These are phyloP conservation scores for Rhynchomys soricoides DNA, from an alignment of 2,113 vertebrate species.

Conservation along the genomic window DNA sequence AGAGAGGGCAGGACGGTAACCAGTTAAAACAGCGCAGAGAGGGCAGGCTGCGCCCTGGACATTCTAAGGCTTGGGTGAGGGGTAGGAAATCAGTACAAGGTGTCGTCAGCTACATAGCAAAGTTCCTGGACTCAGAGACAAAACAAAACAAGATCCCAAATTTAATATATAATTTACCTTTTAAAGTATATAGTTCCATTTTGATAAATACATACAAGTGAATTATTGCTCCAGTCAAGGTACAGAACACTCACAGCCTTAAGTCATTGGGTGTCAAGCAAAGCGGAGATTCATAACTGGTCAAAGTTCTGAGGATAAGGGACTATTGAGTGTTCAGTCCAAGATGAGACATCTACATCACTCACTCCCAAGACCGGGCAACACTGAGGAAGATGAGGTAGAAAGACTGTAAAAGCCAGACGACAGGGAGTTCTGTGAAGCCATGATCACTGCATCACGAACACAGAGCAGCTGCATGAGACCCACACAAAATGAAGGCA, in stretches of 20 bases:
- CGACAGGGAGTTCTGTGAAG: too few relatives aligned
- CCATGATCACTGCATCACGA: not conserved
- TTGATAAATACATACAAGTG: not conserved
- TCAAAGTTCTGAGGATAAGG: not conserved
- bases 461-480: not conserved
- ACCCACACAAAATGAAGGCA: not conserved
- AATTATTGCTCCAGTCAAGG: not conserved
- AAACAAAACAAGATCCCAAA: not conserved
- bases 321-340: not conserved
- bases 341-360: not conserved
- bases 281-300: not conserved
- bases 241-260: not conserved
- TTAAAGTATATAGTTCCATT: not conserved
- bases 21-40: not conserved
- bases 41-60: not conserved
- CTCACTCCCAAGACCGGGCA: not conserved
- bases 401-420: not conserved
- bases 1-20: not conserved
- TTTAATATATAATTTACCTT: not conserved
- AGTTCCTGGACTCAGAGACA: not conserved
- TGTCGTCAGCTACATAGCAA: not conserved
- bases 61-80: not conserved
- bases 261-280: not conserved
- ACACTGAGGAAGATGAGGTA: not conserved
- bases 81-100: not conserved